Evolutionary conservation across 2,797 vertebrate species (phyloP).

Genomic region (Cyprinodon diabolis): DNA sequence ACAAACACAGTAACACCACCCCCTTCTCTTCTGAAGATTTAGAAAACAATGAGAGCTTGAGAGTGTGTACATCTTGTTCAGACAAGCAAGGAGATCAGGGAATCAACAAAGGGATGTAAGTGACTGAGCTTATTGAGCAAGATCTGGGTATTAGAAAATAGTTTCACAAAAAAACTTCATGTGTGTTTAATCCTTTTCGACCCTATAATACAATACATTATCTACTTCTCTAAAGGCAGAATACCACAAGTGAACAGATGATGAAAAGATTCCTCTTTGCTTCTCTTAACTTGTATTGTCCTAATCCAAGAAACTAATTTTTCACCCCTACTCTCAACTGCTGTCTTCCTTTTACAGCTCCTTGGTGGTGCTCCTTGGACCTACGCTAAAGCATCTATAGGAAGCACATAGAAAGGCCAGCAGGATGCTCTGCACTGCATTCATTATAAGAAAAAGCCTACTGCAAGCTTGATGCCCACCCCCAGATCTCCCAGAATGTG

Average conservation of each 20-base stretch:
- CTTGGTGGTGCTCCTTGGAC: conserved; percentile 50
- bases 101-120: conserved; percentile 32
- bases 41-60: conserved; percentile 67
- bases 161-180: conserved; percentile 48
- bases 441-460: conserved; percentile 70
- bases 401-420: conserved; percentile 65
- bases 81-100: conserved; percentile 51
- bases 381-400: conserved; percentile 61
- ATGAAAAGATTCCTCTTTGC: conserved; percentile 57
- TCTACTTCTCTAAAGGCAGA: conserved; percentile 46
- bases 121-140: conserved; percentile 45
- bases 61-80: conserved; percentile 41
- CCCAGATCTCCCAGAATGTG: conserved; percentile 81
- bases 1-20: conserved; percentile 38
- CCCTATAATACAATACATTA: conserved; percentile 52
- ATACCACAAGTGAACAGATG: conserved; percentile 35
- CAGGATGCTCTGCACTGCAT: conserved; percentile 66
- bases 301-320: conserved; percentile 62
- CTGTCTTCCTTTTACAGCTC: conserved; percentile 57
- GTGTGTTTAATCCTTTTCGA: conserved; percentile 51
- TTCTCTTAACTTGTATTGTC: conserved; percentile 52
- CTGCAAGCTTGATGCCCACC: conserved; percentile 78
- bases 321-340: conserved; percentile 64
- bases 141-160: conserved; percentile 47
- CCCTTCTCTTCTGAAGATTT: conserved; percentile 54